These are phyloP conservation scores for Gibbula magus DNA, from an alignment of 2,888 invertebrate species.

Conservation along the genomic window DNA sequence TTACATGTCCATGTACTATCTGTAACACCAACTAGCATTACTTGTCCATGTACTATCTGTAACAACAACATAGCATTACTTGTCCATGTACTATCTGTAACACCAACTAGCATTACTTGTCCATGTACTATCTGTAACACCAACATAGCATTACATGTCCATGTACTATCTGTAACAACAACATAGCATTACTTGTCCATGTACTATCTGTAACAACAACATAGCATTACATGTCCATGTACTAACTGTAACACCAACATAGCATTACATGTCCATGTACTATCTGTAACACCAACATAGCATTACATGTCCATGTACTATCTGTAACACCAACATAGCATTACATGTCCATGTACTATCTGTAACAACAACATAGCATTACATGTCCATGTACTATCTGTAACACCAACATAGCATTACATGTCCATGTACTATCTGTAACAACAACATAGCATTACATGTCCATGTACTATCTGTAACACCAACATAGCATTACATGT, in stretches of 20 bases:
- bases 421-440: not conserved
- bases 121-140: not conserved
- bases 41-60: not conserved
- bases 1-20: not conserved
- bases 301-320: no score
- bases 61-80: not conserved
- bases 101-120: not conserved
- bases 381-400: not conserved
- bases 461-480: not conserved
- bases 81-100: not conserved
- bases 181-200: not conserved
- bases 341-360: not conserved
- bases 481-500: not conserved
- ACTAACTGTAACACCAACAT: not conserved
- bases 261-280: not conserved
- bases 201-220: not conserved
- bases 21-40: not conserved
- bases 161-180: not conserved
- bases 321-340: not conserved
- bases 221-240: not conserved
- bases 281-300: not conserved
- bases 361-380: not conserved
- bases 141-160: not conserved
- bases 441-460: not conserved
- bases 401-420: not conserved